phyloP scores from a whole-genome alignment of 2,888 invertebrate genomes.

The Apotomis capreana region DNA sequence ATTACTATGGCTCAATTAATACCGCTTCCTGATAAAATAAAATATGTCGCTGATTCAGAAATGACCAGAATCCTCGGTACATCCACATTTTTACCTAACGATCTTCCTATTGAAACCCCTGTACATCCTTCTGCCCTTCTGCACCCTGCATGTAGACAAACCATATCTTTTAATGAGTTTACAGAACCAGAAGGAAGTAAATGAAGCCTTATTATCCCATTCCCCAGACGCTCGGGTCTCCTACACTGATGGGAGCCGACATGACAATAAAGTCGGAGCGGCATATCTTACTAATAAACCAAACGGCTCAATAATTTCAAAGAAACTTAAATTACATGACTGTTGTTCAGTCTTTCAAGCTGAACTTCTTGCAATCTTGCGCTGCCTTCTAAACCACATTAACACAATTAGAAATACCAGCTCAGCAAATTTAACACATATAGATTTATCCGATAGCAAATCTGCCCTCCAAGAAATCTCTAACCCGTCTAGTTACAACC shows the following conservation, averaged over 20 bases:
- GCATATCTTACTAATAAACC: neutral
- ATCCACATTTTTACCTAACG: constrained; percentile 3
- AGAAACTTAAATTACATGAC: constrained; percentile 37
- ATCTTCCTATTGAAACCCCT: constrained; percentile 8
- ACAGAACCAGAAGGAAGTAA: neutral
- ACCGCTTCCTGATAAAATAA: constrained; percentile 12
- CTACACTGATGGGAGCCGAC: constrained; percentile 42
- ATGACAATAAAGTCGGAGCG: constrained; percentile 28
- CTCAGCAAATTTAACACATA: neutral
- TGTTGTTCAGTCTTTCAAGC: constrained; percentile 43
- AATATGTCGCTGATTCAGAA: constrained; percentile 15
- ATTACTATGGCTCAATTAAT: constrained; percentile 19
- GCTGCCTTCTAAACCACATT: neutral
- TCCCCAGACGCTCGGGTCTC: neutral
- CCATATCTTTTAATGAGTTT: neutral
- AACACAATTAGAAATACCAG: neutral
- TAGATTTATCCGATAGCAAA: constrained; percentile 6
- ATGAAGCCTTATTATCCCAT: too few relatives aligned
- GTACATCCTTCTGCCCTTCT: neutral
- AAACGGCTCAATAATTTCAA: neutral
- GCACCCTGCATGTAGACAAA: neutral
- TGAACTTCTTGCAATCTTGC: constrained; percentile 34
- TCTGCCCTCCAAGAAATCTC: too few relatives aligned
- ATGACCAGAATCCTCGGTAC: neutral
- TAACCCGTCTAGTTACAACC: too few relatives aligned